Percentiles rank a stretch among this genome's conserved stretches.
phyloP scores from a whole-genome alignment of 1,140 invertebrate species.

The Amphibalanus amphitrite region DNA sequence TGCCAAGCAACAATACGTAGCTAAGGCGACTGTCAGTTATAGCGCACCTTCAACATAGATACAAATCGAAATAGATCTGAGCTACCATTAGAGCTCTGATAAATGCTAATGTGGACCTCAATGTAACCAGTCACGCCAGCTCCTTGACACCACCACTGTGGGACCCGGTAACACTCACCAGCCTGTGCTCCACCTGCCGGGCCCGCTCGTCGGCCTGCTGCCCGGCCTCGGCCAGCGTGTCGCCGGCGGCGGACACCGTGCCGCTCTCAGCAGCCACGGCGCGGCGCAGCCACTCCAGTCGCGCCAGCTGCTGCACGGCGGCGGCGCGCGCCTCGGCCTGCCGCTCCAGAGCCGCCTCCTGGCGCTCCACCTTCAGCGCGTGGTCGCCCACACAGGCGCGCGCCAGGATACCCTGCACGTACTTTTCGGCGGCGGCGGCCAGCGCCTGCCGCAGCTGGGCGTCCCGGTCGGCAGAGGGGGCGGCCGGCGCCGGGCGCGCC shows the following conservation, averaged over 20 bases:
- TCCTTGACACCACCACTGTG: too few relatives aligned
- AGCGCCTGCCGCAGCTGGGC: not conserved
- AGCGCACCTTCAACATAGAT: too few relatives aligned
- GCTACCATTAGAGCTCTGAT: too few relatives aligned
- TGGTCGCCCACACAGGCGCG: not conserved
- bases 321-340: not conserved
- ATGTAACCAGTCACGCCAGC: too few relatives aligned
- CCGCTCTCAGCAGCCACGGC: not conserved
- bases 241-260: not conserved
- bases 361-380: not conserved
- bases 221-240: not conserved
- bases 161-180: not conserved
- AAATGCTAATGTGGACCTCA: too few relatives aligned
- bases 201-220: not conserved
- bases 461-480: not conserved
- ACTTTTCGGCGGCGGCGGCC: not conserved
- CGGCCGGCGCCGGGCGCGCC: too few relatives aligned
- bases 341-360: not conserved
- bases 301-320: not conserved
- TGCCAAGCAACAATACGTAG: too few relatives aligned
- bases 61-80: too few relatives aligned
- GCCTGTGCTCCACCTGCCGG: not conserved
- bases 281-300: not conserved
- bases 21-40: too few relatives aligned
- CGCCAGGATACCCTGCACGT: not conserved